Evolutionary conservation across 2,113 vertebrate genomes (phyloP), one percentile per base, ranked within the genome.

Genomic region (Xenus cinereus): DNA sequence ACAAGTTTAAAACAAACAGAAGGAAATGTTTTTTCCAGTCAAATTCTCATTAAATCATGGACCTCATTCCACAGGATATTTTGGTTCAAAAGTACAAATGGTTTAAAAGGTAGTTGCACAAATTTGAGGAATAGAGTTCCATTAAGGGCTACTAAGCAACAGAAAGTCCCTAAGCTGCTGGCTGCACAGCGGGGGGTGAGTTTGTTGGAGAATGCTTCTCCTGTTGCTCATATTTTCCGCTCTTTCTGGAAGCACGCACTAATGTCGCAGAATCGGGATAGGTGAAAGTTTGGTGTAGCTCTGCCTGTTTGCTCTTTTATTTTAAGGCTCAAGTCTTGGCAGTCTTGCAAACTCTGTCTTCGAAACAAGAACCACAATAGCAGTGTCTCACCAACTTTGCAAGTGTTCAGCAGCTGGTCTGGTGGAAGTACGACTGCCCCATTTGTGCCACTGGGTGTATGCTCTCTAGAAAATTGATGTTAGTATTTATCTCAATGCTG

Each of bases 201-300:
- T 68, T 53, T 24, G 9, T 32, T 59, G 46, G 37, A 66, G n/a
- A 24, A 35, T 41, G 7, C 9, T 12, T 64, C 26, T 77, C 17
- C 5, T n/a, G 6, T 30, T 78, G 24, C 24, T 62, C 6, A 1
- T 64, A 19, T 72, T 82, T 79, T 71, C 23, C 1, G 3, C 32
- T 71, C 7, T 46, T 74, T 69, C 10, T 0, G 0, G 66, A 82
- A 78, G 9, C 15, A 33, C 7, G 33, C 1, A 0, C 15, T 79
- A 14, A 28, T 28, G 17, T 66, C 46, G 56, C 35, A 4, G 2
- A 78, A 62, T 5, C 20, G n/a, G 35, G 4, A n/a, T 16, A 37
- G 4, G 7, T 33, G 28, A 12, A 73, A 78, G 12, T 82, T 20
- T 82, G 12, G 8, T 74, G 39, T 41, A 74, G 32, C 16, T 85